phyloP scores from a whole-genome alignment of 2,113 vertebrate species.

The Forbesichthys papilliferus region DNA sequence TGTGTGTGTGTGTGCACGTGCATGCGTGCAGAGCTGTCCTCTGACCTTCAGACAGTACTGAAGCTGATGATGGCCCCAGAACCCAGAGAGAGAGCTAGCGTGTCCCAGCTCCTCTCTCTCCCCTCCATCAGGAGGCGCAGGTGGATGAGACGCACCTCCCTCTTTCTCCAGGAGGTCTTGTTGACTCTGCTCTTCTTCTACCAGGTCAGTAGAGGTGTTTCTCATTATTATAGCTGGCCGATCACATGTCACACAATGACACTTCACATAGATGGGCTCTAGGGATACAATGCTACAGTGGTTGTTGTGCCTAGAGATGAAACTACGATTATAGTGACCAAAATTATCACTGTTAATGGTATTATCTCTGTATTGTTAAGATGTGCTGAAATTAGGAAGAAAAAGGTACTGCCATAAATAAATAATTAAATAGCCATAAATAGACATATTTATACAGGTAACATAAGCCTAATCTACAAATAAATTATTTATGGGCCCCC shows the following conservation, averaged over 20 bases:
- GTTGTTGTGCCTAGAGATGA: too few species aligned
- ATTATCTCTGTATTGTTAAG: too few species aligned
- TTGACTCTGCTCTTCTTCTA: constrained; percentile 68
- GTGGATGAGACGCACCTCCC: constrained; percentile 75
- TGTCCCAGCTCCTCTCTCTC: constrained; percentile 77
- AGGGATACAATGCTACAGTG: too few species aligned
- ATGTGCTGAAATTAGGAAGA: too few species aligned
- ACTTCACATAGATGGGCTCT: neutral
- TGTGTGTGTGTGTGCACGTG: neutral
- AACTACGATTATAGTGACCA: too few species aligned
- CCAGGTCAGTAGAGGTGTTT: constrained; percentile 70
- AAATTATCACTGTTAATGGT: too few species aligned
- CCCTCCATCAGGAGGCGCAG: constrained; percentile 72
- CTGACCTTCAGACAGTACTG: constrained; percentile 80
- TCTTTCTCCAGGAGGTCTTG: constrained; percentile 62
- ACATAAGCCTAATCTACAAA: too few species aligned
- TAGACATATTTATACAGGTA: too few species aligned
- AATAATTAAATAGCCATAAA: too few species aligned
- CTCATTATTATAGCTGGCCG: neutral
- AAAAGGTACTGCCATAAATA: too few species aligned
- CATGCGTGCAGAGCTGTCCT: constrained; percentile 76
- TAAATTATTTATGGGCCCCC: too few species aligned
- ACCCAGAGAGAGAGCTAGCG: constrained; percentile 76
- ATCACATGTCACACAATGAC: neutral
- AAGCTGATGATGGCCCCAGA: constrained; percentile 83